Evolutionary conservation across 2,113 vertebrate genomes (phyloP), one percentile per base, ranked within the genome.

Genomic region (Gobius niger): DNA sequence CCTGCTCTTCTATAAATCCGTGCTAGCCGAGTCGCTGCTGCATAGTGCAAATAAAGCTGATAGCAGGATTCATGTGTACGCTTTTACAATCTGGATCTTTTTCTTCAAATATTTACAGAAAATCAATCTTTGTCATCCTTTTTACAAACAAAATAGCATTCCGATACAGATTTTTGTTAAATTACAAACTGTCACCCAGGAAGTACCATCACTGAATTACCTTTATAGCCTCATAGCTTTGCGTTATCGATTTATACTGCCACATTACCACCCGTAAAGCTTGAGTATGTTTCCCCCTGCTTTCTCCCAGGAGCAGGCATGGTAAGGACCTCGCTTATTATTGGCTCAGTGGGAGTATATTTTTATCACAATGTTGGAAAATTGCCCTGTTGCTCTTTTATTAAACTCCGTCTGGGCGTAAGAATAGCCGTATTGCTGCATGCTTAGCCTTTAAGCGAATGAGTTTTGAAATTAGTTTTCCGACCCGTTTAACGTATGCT

Each of bases 1-100:
- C 15, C 11, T 79, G 65, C 73, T 66, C 59, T 68, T 40, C 5
- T 34, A 6, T 57, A 57, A 57, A 57, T 57, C 54, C 34, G 54
- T 3, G 24, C 24, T 40, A 7, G 12, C 24, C 24, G 24, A 34
- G 3, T 34, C 24, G 24, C 24, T 34, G 0, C 24, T 34, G 24
- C 24, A 34, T 34, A 34, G 24, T 34, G 24, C 24, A 34, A 34
- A 34, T 4, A 4, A 34, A 34, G 24, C 13, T 49, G 13, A 14
- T 49, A 15, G 4, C 12, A 24, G 24, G 10, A 5, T 54, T 1
- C 52, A 54, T 18, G 52, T 24, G 52, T 11, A 54, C 5, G 18
- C 52, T 6, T 24, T 11, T 53, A 53, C 18, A 11, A 12, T 12
- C 24, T 24, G 4, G 12, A 24, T 54, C 18, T 34, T 34, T 34